These are phyloP conservation scores for Didymodactylos carnosus DNA, from an alignment of 2,888 invertebrate genomes.

Conservation along the genomic window DNA sequence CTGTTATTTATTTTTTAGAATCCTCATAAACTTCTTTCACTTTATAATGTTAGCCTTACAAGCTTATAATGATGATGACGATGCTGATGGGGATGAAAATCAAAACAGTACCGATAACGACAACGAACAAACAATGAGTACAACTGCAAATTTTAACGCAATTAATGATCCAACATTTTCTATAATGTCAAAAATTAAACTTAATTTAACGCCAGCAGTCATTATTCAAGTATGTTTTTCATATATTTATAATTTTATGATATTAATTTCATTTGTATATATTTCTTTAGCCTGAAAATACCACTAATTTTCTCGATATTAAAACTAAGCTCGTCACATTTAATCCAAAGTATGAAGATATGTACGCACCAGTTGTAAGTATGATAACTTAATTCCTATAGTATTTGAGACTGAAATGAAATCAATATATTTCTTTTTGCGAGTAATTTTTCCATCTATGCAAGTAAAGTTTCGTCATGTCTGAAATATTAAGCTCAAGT, in stretches of 20 bases:
- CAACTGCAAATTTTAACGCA: background rate
- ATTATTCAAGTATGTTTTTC: background rate
- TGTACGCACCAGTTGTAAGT: background rate
- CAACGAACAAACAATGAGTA: no score
- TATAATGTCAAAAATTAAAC: background rate
- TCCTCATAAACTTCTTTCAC: no score
- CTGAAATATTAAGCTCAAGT: no score
- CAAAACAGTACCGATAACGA: background rate
- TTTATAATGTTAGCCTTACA: no score
- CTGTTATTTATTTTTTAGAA: no score
- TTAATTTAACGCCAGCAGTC: background rate
- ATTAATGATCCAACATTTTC: background rate
- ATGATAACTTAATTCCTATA: no score
- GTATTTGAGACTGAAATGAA: no score
- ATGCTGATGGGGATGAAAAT: background rate
- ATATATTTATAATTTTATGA: no score
- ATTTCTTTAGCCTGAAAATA: background rate
- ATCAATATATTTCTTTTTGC: no score
- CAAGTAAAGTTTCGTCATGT: no score
- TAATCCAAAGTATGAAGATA: background rate
- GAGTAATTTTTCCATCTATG: no score
- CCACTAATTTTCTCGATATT: background rate
- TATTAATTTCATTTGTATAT: background rate
- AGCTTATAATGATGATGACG: no score
- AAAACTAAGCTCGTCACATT: background rate